A percentile compares a stretch with the other conserved stretches of the same genome.
phyloP scores from a whole-genome alignment of 2,797 vertebrate species.

The Furcifer pardalis region DNA sequence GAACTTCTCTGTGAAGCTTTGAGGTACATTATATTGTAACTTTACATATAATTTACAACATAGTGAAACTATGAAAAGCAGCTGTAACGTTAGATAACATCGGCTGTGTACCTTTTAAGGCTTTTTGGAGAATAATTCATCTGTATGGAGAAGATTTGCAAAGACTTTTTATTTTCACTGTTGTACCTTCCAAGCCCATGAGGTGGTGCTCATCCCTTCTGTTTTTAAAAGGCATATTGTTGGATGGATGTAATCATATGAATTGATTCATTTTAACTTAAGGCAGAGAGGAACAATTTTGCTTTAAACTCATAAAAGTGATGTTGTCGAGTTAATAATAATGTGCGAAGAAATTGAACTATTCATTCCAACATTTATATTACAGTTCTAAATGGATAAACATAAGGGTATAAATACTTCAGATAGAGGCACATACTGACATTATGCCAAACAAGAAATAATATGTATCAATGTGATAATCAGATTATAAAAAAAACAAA shows the following conservation, averaged over 20 bases:
- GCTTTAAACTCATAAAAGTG: not conserved
- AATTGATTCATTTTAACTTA: slow-evolving; percentile 5
- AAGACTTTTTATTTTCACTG: slow-evolving; percentile 22
- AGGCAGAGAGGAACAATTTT: not conserved
- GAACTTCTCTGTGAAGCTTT: slow-evolving; percentile 5
- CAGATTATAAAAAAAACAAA: too few species aligned
- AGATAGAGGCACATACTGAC: too few species aligned
- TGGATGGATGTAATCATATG: not conserved
- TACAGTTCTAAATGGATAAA: not conserved
- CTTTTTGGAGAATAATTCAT: not conserved
- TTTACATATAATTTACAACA: too few species aligned
- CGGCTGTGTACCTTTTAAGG: not conserved
- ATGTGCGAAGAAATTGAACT: not conserved
- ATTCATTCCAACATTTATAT: not conserved
- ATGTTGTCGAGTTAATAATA: not conserved
- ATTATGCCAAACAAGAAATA: too few species aligned
- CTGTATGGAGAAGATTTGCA: not conserved
- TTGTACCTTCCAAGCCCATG: slow-evolving; percentile 61
- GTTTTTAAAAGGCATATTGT: slow-evolving; percentile 44
- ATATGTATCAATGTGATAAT: too few species aligned
- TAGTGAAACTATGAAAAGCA: not conserved
- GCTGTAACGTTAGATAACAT: not conserved
- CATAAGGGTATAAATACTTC: too few species aligned
- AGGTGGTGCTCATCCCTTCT: slow-evolving; percentile 70
- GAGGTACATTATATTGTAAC: not conserved